Conservation (phyloP, 1,140 invertebrate genomes). For the Zaprionus nigranus region DNA sequence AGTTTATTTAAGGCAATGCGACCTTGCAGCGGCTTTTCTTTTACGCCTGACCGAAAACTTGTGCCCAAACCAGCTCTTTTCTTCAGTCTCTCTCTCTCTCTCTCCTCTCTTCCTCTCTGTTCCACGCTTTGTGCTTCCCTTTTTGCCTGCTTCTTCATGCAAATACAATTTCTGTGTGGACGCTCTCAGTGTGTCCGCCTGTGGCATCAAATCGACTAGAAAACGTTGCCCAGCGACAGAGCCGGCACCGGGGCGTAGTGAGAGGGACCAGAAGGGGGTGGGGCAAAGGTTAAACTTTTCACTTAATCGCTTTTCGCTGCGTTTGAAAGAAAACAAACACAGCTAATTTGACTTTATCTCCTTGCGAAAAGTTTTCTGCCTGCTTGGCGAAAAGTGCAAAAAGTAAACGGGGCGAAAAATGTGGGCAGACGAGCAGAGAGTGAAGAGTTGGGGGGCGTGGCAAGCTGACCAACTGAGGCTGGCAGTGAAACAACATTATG, state of each 20-base stretch:
- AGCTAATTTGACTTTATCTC: constrained; percentile 79
- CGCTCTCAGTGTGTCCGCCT: constrained; percentile 39
- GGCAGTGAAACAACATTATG: constrained; percentile 21
- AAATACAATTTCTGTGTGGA: constrained; percentile 72
- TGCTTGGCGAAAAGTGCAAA: constrained; percentile 40
- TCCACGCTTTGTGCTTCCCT: neutral
- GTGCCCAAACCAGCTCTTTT: too few species aligned
- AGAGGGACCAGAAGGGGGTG: neutral
- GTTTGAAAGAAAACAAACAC: constrained; percentile 76
- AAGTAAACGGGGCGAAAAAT: constrained; percentile 31
- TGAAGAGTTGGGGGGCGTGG: neutral
- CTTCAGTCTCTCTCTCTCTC: neutral
- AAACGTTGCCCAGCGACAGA: constrained; percentile 44
- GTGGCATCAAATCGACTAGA: constrained; percentile 74
- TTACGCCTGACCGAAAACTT: neutral
- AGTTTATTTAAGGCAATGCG: constrained; percentile 9
- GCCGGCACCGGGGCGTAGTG: neutral
- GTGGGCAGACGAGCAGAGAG: too few species aligned
- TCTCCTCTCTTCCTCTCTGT: neutral
- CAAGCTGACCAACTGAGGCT: constrained; percentile 6
- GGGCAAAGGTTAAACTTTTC: constrained; percentile 57
- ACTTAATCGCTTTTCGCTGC: constrained; percentile 80
- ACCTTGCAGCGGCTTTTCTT: neutral
- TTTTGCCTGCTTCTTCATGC: constrained; percentile 48
- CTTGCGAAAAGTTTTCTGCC: constrained; percentile 43